Evolutionary conservation across 2,797 vertebrate species (phyloP), one percentile per base, ranked within the genome.

Genomic region (Danio jaintianensis): DNA sequence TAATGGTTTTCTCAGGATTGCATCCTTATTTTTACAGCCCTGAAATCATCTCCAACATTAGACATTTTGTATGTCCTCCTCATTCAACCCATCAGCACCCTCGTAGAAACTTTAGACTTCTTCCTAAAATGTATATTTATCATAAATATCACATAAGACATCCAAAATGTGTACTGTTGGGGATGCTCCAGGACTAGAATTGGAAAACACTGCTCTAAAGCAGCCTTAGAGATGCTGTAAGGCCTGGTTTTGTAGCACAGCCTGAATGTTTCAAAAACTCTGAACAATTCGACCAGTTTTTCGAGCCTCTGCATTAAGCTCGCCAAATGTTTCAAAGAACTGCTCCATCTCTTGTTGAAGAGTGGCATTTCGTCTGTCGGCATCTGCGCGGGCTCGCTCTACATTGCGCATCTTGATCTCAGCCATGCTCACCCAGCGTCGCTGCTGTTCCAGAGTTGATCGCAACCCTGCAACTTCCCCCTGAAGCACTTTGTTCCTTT

Each of bases 331-430:
- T 78, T 92, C 85, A 72, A 93, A 95, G 86, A 95, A 94, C 53
- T 91, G 79, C 83, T 95, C 94, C 92, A 93, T 95, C 87, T 95
- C 93, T 13, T 75, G 89, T 82, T 95, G 93, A 77, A 96, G 90
- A 0, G 58, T 87, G 83, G 86, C 9, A 16, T 96, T 96, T 12
- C 88, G 88, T 11, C 53, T 90, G 88, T 96, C 92, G 0, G 93
- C 93, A 0, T 94, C 92, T 0, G 86, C 91, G 59, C 92, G 91
- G 15, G 92, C 94, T 48, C 80, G 88, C 82, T 95, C 93, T 43
- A 93, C 90, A 3, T 94, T 93, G 53, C 74, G 82, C 79, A 92
- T 92, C 87, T 93, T 93, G 85, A 90, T 88, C 90, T 96, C 93
- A 0, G 86, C 89, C 0, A 94, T 89, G 0, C 88, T 92, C 42